Conservation (phyloP, 1,140 invertebrate species). For the Grapholita molesta region DNA sequence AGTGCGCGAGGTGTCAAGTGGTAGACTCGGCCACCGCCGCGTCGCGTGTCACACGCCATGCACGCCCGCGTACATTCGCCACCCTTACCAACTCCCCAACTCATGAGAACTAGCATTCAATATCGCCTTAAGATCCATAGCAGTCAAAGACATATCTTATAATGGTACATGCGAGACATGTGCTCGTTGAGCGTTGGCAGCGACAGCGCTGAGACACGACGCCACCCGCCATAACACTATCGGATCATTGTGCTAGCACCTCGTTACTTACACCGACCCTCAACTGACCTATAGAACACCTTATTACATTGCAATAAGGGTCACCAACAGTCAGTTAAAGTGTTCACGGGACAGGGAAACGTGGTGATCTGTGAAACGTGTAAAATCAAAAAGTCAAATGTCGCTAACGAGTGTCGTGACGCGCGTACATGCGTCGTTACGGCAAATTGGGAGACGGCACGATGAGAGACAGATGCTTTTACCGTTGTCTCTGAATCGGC, state of each 20-base stretch:
- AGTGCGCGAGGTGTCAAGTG: background rate
- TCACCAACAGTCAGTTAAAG: background rate
- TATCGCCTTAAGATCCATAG: background rate
- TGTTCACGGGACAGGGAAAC: too few relatives aligned
- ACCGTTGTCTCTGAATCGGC: background rate
- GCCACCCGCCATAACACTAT: background rate
- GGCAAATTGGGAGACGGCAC: background rate
- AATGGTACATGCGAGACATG: background rate
- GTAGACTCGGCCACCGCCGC: background rate
- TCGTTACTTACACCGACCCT: background rate
- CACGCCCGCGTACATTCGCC: background rate
- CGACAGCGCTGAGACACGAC: background rate
- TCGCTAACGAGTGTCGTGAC: conserved; percentile 14
- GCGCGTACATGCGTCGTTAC: conserved; percentile 1
- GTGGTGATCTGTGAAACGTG: background rate
- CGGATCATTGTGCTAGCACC: background rate
- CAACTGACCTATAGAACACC: background rate
- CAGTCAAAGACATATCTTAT: background rate
- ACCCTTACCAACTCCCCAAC: background rate
- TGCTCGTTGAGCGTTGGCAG: background rate
- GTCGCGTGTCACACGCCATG: background rate
- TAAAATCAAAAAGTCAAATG: conserved; percentile 17
- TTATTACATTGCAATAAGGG: background rate
- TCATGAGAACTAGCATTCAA: background rate
- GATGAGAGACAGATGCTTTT: background rate